Evolutionary conservation across 2,113 vertebrate genomes (phyloP).

Genomic region (Pogonocichla stellata): DNA sequence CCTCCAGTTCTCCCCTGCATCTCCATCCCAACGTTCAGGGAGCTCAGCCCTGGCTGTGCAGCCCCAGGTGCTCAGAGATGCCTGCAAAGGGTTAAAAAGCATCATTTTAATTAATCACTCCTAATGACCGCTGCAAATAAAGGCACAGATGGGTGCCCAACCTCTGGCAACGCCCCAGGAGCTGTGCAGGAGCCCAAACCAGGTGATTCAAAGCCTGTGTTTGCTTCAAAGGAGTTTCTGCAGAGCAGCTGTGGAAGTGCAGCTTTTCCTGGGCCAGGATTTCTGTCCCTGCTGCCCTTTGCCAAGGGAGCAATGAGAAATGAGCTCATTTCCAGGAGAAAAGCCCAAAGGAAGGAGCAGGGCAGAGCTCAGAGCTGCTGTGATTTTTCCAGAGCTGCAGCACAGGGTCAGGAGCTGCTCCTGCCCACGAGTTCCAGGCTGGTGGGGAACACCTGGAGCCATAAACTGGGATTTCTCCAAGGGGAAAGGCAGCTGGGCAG

Average conservation of each 20-base stretch:
- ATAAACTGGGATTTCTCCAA: accelerated
- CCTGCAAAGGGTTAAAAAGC: neutral
- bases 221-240: neutral
- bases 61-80: neutral
- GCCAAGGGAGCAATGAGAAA: neutral
- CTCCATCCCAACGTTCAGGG: neutral
- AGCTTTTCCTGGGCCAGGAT: neutral
- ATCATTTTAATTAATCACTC: neutral
- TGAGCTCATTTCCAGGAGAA: neutral
- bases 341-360: neutral
- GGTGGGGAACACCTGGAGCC: neutral
- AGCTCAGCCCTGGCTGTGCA: neutral
- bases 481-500: neutral
- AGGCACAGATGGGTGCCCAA: neutral
- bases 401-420: neutral
- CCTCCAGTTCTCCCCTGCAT: neutral
- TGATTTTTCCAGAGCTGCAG: neutral
- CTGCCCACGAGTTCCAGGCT: neutral
- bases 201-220: neutral
- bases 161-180: neutral
- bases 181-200: neutral
- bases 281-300: neutral
- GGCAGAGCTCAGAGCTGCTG: neutral
- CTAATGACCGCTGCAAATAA: neutral
- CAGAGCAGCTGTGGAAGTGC: neutral